These are phyloP conservation scores for Cryptus viduatorius DNA, from an alignment of 2,888 invertebrate genomes.

Conservation along the genomic window DNA sequence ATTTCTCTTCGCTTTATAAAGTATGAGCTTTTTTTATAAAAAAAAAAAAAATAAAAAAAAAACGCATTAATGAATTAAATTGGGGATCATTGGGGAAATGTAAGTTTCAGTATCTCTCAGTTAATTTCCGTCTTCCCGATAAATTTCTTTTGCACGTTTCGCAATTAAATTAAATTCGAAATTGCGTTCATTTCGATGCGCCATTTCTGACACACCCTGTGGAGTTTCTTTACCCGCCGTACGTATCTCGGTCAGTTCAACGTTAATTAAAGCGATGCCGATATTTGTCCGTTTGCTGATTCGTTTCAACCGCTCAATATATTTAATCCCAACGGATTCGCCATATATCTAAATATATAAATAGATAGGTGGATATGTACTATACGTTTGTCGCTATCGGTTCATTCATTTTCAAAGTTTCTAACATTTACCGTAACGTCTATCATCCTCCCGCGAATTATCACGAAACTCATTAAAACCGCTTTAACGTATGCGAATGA, in stretches of 20 bases:
- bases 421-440: background rate
- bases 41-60: too few relatives aligned
- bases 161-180: background rate
- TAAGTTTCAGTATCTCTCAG: too few relatives aligned
- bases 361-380: too few relatives aligned
- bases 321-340: conserved; percentile 5
- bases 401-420: conserved; percentile 1
- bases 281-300: conserved; percentile 56
- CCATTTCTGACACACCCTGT: conserved; percentile 5
- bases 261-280: conserved; percentile 58
- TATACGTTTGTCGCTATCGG: background rate
- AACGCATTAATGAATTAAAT: too few relatives aligned
- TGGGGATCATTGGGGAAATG: too few relatives aligned
- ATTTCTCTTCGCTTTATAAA: too few relatives aligned
- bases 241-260: conserved; percentile 13
- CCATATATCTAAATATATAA: too few relatives aligned
- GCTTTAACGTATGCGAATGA: background rate
- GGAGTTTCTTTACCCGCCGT: background rate
- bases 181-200: background rate
- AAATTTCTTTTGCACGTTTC: too few relatives aligned
- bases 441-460: background rate
- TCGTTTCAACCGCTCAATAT: conserved; percentile 13
- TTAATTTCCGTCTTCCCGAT: too few relatives aligned
- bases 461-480: conserved; percentile 22
- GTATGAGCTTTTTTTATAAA: too few relatives aligned